Conservation (phyloP, 2,888 invertebrate genomes). For the Gortyna flavago region DNA sequence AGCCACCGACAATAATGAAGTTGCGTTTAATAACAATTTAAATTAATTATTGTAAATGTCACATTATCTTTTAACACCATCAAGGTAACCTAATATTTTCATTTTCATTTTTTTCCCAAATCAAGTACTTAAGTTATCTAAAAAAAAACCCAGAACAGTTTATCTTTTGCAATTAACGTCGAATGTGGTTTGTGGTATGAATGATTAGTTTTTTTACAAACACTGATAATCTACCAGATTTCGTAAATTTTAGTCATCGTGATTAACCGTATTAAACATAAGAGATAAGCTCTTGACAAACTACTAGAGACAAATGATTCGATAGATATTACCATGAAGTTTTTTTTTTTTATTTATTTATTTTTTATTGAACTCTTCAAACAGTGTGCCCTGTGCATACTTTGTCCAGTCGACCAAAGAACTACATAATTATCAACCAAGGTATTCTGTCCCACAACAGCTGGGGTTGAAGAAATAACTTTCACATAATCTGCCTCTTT, state of each 20-base stretch:
- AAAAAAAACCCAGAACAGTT: slow-evolving; percentile 10
- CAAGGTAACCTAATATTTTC: background rate
- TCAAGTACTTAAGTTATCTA: background rate
- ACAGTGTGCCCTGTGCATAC: background rate
- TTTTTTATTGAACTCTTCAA: too few species aligned
- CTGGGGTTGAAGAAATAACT: background rate
- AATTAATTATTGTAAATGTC: background rate
- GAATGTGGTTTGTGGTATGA: slow-evolving; percentile 1
- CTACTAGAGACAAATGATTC: background rate
- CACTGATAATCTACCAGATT: slow-evolving; percentile 18
- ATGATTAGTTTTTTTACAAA: slow-evolving; percentile 17
- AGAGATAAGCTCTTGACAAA: background rate
- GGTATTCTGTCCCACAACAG: background rate
- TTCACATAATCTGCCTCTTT: background rate
- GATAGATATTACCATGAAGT: background rate
- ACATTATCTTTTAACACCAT: background rate
- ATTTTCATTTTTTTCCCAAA: background rate
- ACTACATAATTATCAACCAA: background rate
- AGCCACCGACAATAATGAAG: background rate
- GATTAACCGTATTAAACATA: slow-evolving; percentile 10
- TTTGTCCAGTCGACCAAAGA: background rate
- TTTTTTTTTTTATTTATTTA: background rate
- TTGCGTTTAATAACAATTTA: background rate
- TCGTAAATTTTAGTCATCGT: background rate
- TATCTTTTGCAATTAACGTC: slow-evolving; percentile 26